phyloP scores from a whole-genome alignment of 2,888 invertebrate genomes.

The Plebejus argus region DNA sequence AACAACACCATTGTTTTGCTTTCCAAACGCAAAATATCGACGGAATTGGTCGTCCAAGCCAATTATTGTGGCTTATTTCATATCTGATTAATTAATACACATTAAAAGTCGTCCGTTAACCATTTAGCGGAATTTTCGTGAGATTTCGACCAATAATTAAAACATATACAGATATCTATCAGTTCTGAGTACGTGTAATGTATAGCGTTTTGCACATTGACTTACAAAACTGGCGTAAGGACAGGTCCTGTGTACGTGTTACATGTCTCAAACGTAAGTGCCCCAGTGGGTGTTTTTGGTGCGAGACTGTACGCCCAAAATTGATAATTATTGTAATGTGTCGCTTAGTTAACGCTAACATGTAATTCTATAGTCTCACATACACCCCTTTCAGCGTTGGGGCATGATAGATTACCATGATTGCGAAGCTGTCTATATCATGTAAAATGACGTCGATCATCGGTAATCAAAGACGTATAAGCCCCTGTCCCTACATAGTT shows the following conservation, averaged over 20 bases:
- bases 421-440: too few species aligned
- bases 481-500: neutral
- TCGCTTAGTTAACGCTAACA: neutral
- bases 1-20: neutral
- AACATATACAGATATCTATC: constrained; percentile 7
- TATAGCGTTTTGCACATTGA: constrained; percentile 27
- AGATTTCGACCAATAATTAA: constrained; percentile 6
- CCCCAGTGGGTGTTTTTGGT: neutral
- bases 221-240: neutral
- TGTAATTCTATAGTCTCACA: too few species aligned
- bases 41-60: neutral
- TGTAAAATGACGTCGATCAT: too few species aligned
- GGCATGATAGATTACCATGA: too few species aligned
- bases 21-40: neutral
- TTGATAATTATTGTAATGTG: neutral
- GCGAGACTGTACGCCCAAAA: neutral
- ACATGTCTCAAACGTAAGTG: neutral
- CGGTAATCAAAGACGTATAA: neutral
- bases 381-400: too few species aligned
- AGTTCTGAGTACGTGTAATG: constrained; percentile 20
- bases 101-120: constrained; percentile 11
- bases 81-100: constrained; percentile 16
- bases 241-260: neutral
- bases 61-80: constrained; percentile 7
- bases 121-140: constrained; percentile 8